A percentile compares a stretch with the other conserved stretches of the same genome.
Evolutionary conservation across 2,888 invertebrate genomes (phyloP).

Genomic region (Carcina quercana): DNA sequence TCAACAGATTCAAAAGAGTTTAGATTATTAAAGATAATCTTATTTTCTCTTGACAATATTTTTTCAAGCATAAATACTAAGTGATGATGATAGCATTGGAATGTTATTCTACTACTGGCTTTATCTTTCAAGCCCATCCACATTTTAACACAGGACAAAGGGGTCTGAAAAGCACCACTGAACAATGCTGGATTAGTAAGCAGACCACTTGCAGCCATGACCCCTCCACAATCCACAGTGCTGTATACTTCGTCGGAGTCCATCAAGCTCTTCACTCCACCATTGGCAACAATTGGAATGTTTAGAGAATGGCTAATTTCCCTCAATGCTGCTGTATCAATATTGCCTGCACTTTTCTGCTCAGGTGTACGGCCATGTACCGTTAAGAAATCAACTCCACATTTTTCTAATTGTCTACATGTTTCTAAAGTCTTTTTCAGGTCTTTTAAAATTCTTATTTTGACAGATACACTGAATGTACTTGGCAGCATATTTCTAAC

Average conservation of each 20-base stretch:
- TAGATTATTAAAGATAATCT: constrained; percentile 85
- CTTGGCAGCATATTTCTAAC: constrained; percentile 81
- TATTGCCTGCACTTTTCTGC: constrained; percentile 83
- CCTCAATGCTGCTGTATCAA: constrained; percentile 81
- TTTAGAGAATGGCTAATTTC: constrained; percentile 80
- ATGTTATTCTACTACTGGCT: constrained; percentile 78
- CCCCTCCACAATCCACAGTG: constrained; percentile 83
- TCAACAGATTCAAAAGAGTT: constrained; percentile 80
- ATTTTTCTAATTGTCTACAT: constrained; percentile 85
- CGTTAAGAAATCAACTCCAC: constrained; percentile 91
- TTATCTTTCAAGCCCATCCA: constrained; percentile 84
- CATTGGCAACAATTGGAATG: constrained; percentile 94
- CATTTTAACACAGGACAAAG: constrained; percentile 83
- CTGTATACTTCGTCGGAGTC: constrained; percentile 81
- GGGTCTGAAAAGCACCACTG: constrained; percentile 80
- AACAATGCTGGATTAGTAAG: constrained; percentile 94
- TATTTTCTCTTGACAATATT: constrained; percentile 80
- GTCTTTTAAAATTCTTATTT: constrained; percentile 88
- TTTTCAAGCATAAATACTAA: constrained; percentile 96
- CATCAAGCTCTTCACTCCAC: constrained; percentile 84
- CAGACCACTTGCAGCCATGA: constrained; percentile 95
- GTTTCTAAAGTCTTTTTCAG: constrained; percentile 83
- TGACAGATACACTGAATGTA: constrained; percentile 91
- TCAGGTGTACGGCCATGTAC: constrained; percentile 94
- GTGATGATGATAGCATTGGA: constrained; percentile 95